These are phyloP conservation scores for Sarcophilus harrisii DNA, from an alignment of 2,797 vertebrate genomes.

Conservation along the genomic window DNA sequence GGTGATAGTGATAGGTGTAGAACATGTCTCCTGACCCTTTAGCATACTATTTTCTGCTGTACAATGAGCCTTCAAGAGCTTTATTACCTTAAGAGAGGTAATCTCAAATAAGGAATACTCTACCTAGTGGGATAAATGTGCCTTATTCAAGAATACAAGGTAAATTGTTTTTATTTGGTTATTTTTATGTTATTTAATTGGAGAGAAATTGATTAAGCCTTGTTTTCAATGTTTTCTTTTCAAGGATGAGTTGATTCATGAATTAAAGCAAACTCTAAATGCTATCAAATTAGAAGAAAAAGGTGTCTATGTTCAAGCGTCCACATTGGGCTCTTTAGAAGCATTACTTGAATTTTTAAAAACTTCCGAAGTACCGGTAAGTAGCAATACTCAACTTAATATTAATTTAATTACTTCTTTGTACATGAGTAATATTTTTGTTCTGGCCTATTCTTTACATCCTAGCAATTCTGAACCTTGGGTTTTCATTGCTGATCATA, in stretches of 20 bases:
- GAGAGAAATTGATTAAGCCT: not conserved
- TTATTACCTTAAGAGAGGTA: no score
- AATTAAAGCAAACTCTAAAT: slow-evolving; percentile 96
- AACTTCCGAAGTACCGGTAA: slow-evolving; percentile 97
- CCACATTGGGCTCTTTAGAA: slow-evolving; percentile 96
- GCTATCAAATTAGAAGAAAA: slow-evolving; percentile 98
- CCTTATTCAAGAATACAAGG: not conserved
- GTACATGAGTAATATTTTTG: not conserved
- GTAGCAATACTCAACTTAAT: slow-evolving; percentile 71
- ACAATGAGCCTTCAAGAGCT: not conserved
- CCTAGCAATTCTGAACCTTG: not conserved
- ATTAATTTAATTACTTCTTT: not conserved
- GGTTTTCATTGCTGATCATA: not conserved
- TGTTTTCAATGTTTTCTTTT: slow-evolving; percentile 21
- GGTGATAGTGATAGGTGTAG: not conserved
- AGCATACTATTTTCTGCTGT: not conserved
- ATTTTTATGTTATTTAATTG: not conserved
- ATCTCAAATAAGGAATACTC: not conserved
- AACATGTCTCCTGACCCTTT: no score
- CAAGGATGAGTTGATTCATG: slow-evolving; percentile 95
- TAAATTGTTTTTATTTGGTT: not conserved
- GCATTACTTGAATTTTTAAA: slow-evolving; percentile 97
- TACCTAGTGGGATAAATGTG: not conserved
- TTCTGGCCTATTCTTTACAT: not conserved
- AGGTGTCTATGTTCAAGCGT: slow-evolving; percentile 98